Conservation (phyloP, 2,888 invertebrate genomes). For the Strigamia maritima region DNA sequence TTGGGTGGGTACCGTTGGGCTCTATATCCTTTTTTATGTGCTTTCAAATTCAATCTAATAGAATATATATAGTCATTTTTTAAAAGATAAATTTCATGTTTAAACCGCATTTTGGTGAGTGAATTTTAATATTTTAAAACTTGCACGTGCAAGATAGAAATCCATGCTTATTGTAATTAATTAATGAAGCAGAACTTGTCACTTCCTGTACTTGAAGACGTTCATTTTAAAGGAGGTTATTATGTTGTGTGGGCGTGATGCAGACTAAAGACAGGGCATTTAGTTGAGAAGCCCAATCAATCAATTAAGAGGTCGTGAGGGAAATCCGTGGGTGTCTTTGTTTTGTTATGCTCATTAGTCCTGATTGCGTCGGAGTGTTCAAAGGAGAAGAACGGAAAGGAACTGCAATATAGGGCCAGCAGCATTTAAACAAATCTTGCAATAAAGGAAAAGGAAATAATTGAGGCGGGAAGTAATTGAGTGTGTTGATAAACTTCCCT, state of each 20-base stretch:
- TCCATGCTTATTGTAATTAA: neutral
- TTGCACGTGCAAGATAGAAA: neutral
- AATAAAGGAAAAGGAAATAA: conserved; percentile 23
- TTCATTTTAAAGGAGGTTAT: neutral
- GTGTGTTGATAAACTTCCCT: conserved; percentile 13
- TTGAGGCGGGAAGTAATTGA: neutral
- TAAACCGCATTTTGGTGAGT: no score
- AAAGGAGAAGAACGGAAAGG: neutral
- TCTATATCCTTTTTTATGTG: neutral
- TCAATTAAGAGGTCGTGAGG: neutral
- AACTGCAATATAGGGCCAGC: no score
- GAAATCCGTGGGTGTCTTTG: neutral
- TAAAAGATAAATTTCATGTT: no score
- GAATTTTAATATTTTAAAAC: neutral
- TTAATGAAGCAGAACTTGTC: neutral
- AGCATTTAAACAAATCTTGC: neutral
- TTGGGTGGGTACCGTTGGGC: neutral
- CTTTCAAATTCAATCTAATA: neutral
- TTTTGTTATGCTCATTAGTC: neutral
- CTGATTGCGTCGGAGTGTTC: conserved; percentile 1
- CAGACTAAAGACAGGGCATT: neutral
- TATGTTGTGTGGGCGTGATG: neutral
- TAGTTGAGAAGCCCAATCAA: neutral
- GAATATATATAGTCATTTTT: no score
- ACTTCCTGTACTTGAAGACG: neutral